Evolutionary conservation across 2,888 invertebrate genomes (phyloP), one percentile per base, ranked within the genome.

Genomic region (Cosmia pyralina): DNA sequence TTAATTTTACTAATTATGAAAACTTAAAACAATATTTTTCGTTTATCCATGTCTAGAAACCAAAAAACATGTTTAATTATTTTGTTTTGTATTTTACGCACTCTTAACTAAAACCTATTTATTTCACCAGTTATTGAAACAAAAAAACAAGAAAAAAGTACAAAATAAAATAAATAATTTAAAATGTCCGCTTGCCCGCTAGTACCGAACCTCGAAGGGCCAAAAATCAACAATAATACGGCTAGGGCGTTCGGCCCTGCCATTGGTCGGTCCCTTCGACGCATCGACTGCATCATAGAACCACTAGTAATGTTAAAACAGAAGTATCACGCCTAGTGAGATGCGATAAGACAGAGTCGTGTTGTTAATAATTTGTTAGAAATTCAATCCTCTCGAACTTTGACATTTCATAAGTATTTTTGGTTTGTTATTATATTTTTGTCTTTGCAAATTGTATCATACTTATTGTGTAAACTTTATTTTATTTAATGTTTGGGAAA

Each of bases 201-300:
- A 75, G 86, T 69, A 34, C 2, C 3, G 15, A 67, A 19, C 78
- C 77, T 10, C n/a, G 67, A 75, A 85, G 87, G 85, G 85, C 81
- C 86, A 80, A 86, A 84, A 80, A 77, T 86, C 78, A 78, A 83
- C 85, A 76, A 83, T 84, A 79, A 77, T 65, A 66, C 68, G 64
- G 22, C 86, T 84, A 80, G 84, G 82, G 69, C 81, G 68, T 59
- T 59, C 63, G 67, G 70, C 63, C 67, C 72, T 77, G 64, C 65
- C 17, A 85, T 85, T 85, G 85, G 85, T 72, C 60, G 60, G 52
- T 69, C 80, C 82, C 85, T 82, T 67, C 67, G 63, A 68, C 85
- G 80, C 76, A 82, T 64, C 59, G 69, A 60, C 53, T 85, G 85
- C 85, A 85, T 82, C 80, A 84, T 80, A 84, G 77, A 71, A 34